Evolutionary conservation across 1,140 invertebrate species (phyloP).

Genomic region (Plodia interpunctella): DNA sequence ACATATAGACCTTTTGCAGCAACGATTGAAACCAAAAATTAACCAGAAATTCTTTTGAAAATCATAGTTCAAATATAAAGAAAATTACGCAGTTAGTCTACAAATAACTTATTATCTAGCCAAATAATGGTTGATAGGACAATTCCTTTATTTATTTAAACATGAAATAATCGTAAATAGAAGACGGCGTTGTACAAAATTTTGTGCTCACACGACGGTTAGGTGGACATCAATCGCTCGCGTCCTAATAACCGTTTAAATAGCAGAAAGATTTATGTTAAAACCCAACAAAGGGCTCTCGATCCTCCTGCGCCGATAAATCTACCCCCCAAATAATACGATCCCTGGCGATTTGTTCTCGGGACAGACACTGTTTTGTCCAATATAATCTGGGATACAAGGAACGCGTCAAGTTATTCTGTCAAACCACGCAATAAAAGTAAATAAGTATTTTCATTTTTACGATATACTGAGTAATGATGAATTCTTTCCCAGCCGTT

Average conservation of each 20-base stretch:
- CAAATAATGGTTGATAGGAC: too few species aligned
- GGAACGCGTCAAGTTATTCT: conserved; percentile 6
- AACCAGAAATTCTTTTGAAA: too few species aligned
- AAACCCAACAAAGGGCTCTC: conserved; percentile 62
- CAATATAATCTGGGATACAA: conserved; percentile 43
- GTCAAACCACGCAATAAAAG: background rate
- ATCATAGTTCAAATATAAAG: too few species aligned
- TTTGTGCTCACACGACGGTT: conserved; percentile 8
- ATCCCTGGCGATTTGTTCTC: conserved; percentile 61
- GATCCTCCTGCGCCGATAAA: conserved; percentile 59
- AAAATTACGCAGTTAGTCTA: too few species aligned
- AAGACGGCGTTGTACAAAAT: background rate
- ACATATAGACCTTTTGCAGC: too few species aligned
- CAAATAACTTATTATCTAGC: too few species aligned
- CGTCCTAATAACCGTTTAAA: conserved; percentile 64
- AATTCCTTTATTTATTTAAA: background rate
- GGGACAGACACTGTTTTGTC: conserved; percentile 52
- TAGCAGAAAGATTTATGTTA: conserved; percentile 60
- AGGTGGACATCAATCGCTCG: conserved; percentile 48
- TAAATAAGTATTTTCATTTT: background rate
- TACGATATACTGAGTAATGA: background rate
- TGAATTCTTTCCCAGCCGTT: too few species aligned
- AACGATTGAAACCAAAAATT: too few species aligned
- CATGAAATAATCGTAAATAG: background rate
- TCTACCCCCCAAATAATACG: conserved; percentile 68